These are phyloP conservation scores for Drosophila monieri DNA, from an alignment of 2,888 invertebrate species.

Conservation along the genomic window DNA sequence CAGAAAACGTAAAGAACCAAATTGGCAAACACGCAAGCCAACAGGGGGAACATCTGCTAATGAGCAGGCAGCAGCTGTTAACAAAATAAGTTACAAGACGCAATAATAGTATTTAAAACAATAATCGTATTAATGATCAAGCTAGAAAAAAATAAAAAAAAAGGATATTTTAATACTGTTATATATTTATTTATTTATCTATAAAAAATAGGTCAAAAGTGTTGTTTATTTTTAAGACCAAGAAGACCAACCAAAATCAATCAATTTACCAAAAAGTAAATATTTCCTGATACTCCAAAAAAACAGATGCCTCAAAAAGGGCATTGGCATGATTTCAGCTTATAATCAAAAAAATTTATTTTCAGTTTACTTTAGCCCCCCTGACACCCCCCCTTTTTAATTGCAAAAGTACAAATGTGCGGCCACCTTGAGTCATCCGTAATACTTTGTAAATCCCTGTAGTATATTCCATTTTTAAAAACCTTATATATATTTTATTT, in stretches of 20 bases:
- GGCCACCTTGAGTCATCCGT: conserved; percentile 34
- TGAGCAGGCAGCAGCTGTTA: conserved; percentile 29
- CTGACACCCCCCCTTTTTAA: neutral
- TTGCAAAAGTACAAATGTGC: conserved; percentile 28
- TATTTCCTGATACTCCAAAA: neutral
- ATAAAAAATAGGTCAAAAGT: neutral
- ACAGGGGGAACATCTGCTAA: conserved; percentile 39
- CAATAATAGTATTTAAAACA: neutral
- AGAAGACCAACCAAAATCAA: conserved; percentile 1
- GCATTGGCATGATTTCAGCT: conserved; percentile 7
- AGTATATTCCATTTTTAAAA: conserved; percentile 3
- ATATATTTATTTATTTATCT: too few relatives aligned
- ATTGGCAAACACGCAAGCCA: conserved; percentile 30
- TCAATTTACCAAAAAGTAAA: conserved; percentile 12
- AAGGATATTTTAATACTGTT: neutral
- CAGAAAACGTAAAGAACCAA: conserved; percentile 14
- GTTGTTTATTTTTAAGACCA: neutral
- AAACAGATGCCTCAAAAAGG: conserved; percentile 9
- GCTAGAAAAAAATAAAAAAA: neutral
- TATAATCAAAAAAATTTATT: neutral
- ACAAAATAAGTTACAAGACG: neutral
- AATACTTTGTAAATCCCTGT: conserved; percentile 4
- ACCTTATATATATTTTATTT: conserved; percentile 22
- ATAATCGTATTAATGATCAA: conserved; percentile 1
- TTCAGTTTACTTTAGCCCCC: conserved; percentile 3